phyloP scores from a whole-genome alignment of 1,140 invertebrate genomes.

The Sycophaga agraensis region DNA sequence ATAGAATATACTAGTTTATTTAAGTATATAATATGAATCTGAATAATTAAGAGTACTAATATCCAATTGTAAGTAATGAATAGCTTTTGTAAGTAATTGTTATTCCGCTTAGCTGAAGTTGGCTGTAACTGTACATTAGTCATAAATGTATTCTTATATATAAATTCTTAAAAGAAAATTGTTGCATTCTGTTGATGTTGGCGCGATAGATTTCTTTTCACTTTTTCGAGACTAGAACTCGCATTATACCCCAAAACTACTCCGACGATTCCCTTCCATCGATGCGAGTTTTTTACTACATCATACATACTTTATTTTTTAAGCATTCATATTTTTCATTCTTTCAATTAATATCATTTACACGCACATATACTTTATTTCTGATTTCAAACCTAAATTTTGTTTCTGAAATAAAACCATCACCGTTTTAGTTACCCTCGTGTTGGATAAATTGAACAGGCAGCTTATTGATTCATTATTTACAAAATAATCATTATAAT shows the following conservation, averaged over 20 bases:
- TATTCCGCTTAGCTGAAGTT: not conserved
- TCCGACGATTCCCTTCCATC: constrained; percentile 10
- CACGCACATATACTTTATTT: not conserved
- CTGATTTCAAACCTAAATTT: not conserved
- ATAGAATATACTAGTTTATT: constrained; percentile 31
- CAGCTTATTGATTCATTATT: constrained; percentile 9
- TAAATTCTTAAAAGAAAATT: constrained; percentile 35
- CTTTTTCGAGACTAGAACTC: constrained; percentile 50
- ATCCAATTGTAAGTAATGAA: constrained; percentile 1
- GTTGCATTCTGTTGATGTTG: constrained; percentile 49
- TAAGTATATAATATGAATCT: constrained; percentile 13
- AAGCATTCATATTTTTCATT: not conserved
- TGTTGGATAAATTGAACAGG: constrained; percentile 15
- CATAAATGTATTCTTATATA: not conserved
- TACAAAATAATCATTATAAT: constrained; percentile 1
- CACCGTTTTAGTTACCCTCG: constrained; percentile 2
- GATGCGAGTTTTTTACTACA: not conserved
- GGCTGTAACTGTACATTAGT: constrained; percentile 10
- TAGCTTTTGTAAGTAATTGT: not conserved
- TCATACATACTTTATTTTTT: not conserved
- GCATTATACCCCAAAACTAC: constrained; percentile 29
- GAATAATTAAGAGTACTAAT: constrained; percentile 17
- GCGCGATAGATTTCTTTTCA: constrained; percentile 28
- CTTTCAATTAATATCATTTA: not conserved
- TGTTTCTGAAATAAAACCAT: constrained; percentile 9